A percentile compares a stretch with the other conserved stretches of the same genome.
Evolutionary conservation across 2,797 vertebrate species (phyloP).

Genomic region (Momotus momota): DNA sequence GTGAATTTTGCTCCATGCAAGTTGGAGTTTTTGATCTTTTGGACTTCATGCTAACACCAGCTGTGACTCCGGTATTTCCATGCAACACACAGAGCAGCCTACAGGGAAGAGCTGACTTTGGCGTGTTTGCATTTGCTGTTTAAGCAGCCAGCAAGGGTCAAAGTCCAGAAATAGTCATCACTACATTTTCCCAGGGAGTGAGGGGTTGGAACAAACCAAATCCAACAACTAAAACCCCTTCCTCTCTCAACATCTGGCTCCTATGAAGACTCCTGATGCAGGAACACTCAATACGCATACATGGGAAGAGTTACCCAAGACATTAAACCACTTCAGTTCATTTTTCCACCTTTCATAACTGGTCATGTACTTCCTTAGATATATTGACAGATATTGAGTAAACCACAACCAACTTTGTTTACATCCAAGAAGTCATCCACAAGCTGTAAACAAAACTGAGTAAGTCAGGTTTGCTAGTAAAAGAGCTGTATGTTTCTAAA

Average conservation of each 20-base stretch:
- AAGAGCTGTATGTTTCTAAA: background rate
- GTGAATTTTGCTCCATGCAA: background rate
- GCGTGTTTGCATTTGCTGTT: background rate
- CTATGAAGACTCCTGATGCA: background rate
- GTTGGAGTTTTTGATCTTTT: background rate
- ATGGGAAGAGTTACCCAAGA: background rate
- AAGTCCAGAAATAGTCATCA: background rate
- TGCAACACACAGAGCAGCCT: background rate
- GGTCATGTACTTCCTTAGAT: background rate
- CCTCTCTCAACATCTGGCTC: background rate
- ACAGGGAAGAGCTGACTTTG: background rate
- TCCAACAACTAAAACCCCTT: background rate
- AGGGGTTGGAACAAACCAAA: background rate
- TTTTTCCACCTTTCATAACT: background rate
- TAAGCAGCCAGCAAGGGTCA: background rate
- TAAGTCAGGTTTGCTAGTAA: background rate
- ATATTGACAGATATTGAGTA: background rate
- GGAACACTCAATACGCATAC: background rate
- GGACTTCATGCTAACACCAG: fast-evolving
- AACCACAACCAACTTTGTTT: background rate
- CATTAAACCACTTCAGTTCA: background rate
- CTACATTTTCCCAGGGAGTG: background rate
- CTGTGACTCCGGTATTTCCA: fast-evolving
- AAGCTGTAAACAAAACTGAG: background rate
- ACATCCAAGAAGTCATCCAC: background rate